Conservation (phyloP, 2,113 vertebrate species). For the Baryphthengus martii region DNA sequence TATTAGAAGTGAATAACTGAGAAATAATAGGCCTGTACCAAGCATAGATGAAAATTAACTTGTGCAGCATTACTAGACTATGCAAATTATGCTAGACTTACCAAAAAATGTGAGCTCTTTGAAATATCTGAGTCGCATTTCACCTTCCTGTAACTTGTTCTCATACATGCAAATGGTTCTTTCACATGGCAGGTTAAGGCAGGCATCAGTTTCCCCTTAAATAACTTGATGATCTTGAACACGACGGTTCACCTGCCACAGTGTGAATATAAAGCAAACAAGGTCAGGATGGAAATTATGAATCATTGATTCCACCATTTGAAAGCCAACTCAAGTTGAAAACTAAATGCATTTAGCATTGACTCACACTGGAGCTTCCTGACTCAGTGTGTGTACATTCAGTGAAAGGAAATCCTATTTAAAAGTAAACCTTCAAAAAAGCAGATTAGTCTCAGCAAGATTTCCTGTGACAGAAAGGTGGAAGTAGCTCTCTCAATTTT, state of each 20-base stretch:
- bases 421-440: slow-evolving; percentile 53
- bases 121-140: not conserved
- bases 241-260: slow-evolving; percentile 23
- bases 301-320: slow-evolving; percentile 68
- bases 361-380: slow-evolving; percentile 73
- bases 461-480: not conserved
- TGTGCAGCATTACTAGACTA: not conserved
- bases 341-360: slow-evolving; percentile 66
- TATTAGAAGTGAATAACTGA: not conserved
- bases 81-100: not conserved
- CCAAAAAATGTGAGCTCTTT: not conserved
- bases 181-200: not conserved
- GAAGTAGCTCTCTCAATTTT: not conserved
- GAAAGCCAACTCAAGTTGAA: slow-evolving; percentile 51
- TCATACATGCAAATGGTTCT: not conserved
- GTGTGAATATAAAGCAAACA: slow-evolving; percentile 24
- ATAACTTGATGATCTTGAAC: not conserved
- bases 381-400: slow-evolving; percentile 3
- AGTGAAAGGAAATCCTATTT: slow-evolving; percentile 67
- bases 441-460: slow-evolving; percentile 27
- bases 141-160: not conserved
- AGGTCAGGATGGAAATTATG: slow-evolving; percentile 67
- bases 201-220: not conserved
- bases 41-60: not conserved
- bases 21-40: not conserved